Evolutionary conservation across 2,113 vertebrate species (phyloP).

Genomic region (Chloropsis hardwickii): DNA sequence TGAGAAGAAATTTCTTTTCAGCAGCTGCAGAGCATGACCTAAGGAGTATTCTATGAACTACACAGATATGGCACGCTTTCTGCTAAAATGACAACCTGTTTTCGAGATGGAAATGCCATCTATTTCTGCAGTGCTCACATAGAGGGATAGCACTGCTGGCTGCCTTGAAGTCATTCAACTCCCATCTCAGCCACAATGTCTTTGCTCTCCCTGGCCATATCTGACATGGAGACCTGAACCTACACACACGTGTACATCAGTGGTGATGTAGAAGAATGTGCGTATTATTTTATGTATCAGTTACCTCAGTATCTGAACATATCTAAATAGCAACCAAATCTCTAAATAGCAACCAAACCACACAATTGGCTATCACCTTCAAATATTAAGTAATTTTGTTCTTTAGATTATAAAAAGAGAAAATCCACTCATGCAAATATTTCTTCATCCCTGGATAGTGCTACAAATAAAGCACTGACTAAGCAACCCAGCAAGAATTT

Average conservation of each 20-base stretch:
- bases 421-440: not conserved
- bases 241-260: fast-evolving
- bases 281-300: fast-evolving
- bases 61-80: not conserved
- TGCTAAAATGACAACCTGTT: not conserved
- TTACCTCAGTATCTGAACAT: not conserved
- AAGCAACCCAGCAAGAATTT: not conserved
- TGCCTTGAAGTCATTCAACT: not conserved
- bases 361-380: not conserved
- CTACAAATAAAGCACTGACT: not conserved
- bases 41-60: not conserved
- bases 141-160: not conserved
- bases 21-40: not conserved
- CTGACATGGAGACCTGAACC: not conserved
- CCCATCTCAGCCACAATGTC: not conserved
- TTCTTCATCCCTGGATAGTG: not conserved
- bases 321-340: not conserved
- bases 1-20: not conserved
- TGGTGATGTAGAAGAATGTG: not conserved
- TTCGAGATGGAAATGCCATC: not conserved
- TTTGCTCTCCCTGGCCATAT: not conserved
- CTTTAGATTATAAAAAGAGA: not conserved
- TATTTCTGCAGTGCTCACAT: not conserved
- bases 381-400: not conserved
- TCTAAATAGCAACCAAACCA: not conserved